Evolutionary conservation across 1,140 invertebrate species (phyloP), one percentile per base, ranked within the genome.

Genomic region (Mylabris phalerata): DNA sequence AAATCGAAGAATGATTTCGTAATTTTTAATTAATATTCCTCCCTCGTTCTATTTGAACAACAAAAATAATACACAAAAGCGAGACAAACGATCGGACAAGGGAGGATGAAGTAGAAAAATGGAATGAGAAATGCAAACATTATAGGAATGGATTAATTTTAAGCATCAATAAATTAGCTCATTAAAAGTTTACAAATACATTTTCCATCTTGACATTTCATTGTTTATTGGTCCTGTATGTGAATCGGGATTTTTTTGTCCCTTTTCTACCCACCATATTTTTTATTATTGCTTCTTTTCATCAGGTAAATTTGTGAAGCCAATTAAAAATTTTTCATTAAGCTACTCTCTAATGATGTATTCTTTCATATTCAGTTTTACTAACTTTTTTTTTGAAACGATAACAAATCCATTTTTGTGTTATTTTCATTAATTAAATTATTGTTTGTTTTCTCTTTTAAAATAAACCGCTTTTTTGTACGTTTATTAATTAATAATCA

Each of bases 121-220:
- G 7, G 32, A 1, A 32, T 7, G 32, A 5, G 48, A 32, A 57
- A 43, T 9, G 55, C 48, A 57, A 57, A 48, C 55, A 57, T 57
- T 57, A 19, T 19, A 32, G 47, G 48, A 57, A 57, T 49, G 55
- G 48, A 57, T 57, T 57, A 57, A 57, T 57, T 57, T 45, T 57
- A 49, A 57, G 55, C 55, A 49, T 49, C 55, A 49, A 57, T 57
- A 57, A 57, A 57, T 57, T 57, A 57, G 55, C 55, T 57, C 55
- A 57, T 57, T 57, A 57, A 57, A 57, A 57, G 55, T 57, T 57
- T 57, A 49, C 55, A 57, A 57, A 57, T 46, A 57, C 55, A 41
- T 57, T 49, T 56, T 49, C 55, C 7, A 49, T 57, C 41, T 46
- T 57, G 55, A 26, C 38, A 44, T 57, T 39, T 41, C 55, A 57